phyloP scores from a whole-genome alignment of 1,140 invertebrate species.

The Drosophila burlai region DNA sequence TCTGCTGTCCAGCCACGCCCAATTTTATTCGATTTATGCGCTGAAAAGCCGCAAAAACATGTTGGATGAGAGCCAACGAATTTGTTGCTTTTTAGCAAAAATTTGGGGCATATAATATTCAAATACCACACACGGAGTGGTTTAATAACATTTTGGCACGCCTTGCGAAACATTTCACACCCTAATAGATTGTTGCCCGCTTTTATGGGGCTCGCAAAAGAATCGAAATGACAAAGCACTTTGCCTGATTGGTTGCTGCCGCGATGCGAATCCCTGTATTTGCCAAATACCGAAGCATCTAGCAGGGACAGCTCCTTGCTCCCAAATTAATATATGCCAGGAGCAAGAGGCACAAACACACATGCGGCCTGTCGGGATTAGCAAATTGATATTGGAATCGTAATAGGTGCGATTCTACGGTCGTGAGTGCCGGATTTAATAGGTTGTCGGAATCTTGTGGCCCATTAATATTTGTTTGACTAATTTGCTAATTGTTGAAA shows the following conservation, averaged over 20 bases:
- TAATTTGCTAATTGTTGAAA: slow-evolving; percentile 22
- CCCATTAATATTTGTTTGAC: slow-evolving; percentile 11
- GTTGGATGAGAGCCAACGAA: slow-evolving; percentile 29
- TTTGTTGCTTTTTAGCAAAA: slow-evolving; percentile 26
- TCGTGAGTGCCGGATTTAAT: slow-evolving; percentile 9
- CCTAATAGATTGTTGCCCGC: slow-evolving; percentile 34
- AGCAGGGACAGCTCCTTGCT: slow-evolving; percentile 5
- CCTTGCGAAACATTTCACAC: slow-evolving; percentile 31
- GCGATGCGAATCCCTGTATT: slow-evolving; percentile 6
- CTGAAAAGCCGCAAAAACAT: slow-evolving; percentile 34
- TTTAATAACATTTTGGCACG: slow-evolving; percentile 68
- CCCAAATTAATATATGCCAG: slow-evolving; percentile 30
- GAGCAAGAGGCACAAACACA: background rate
- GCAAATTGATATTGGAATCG: slow-evolving; percentile 29
- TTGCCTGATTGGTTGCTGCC: slow-evolving; percentile 30
- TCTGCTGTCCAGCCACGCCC: slow-evolving; percentile 32
- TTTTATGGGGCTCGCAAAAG: slow-evolving; percentile 6
- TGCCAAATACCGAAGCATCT: slow-evolving; percentile 12
- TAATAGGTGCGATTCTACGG: slow-evolving; percentile 14
- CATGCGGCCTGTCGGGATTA: slow-evolving; percentile 3
- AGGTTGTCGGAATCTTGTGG: background rate
- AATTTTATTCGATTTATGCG: slow-evolving; percentile 45
- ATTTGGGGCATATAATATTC: slow-evolving; percentile 59
- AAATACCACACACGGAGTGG: slow-evolving; percentile 39
- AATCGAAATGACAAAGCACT: slow-evolving; percentile 34